A percentile compares a stretch with the other conserved stretches of the same genome.
Conservation (phyloP, 1,140 invertebrate species). For the Cydia strobilella region DNA sequence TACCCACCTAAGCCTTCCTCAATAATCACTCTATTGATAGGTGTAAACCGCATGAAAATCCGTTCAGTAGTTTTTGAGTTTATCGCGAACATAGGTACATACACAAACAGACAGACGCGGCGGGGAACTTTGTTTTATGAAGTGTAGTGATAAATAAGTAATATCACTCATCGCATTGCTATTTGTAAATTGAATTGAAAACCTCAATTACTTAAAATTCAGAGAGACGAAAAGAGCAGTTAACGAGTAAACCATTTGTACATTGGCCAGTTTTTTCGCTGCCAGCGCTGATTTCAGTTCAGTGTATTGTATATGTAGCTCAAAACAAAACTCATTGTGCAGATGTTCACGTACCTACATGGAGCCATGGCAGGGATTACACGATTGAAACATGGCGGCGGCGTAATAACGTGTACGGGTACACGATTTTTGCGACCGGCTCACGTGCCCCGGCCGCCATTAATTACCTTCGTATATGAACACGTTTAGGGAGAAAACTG, state of each 20-base stretch:
- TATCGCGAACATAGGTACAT: too few species aligned
- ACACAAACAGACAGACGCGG: too few species aligned
- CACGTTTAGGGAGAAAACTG: constrained; percentile 11
- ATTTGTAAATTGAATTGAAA: neutral
- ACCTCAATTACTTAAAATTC: constrained; percentile 5
- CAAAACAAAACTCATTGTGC: constrained; percentile 15
- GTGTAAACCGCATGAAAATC: too few species aligned
- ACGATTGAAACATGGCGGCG: constrained; percentile 13
- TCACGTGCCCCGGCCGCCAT: neutral
- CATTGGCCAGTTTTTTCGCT: constrained; percentile 9
- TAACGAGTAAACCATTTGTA: constrained; percentile 7
- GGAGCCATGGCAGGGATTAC: constrained; percentile 23
- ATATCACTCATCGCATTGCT: neutral
- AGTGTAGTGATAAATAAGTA: neutral
- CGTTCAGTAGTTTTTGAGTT: too few species aligned
- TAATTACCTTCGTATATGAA: constrained; percentile 26
- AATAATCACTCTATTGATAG: too few species aligned
- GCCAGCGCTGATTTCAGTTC: constrained; percentile 3
- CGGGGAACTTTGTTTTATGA: too few species aligned
- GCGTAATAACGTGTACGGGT: constrained; percentile 19
- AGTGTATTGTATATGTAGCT: constrained; percentile 4
- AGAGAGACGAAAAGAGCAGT: constrained; percentile 4
- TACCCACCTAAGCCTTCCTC: too few species aligned
- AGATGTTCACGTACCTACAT: neutral
- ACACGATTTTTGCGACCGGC: constrained; percentile 30